Conservation (phyloP, 2,888 invertebrate genomes). For the Tupiocoris notatus region DNA sequence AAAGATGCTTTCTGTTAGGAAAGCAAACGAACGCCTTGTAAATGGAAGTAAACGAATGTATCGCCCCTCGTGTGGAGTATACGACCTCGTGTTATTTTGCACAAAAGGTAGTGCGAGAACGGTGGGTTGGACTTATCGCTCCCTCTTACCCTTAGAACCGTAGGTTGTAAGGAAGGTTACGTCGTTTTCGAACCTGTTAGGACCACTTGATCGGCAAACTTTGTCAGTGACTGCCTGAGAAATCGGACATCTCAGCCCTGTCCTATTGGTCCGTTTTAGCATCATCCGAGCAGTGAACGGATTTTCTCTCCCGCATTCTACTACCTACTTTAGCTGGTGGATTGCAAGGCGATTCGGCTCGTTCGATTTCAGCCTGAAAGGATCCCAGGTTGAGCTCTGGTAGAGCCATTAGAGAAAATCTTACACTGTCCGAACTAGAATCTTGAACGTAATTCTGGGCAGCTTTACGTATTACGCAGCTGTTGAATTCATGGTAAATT, state of each 20-base stretch:
- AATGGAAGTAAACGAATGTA: neutral
- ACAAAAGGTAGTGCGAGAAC: neutral
- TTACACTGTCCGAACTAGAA: no score
- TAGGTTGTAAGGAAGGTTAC: neutral
- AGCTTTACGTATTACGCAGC: no score
- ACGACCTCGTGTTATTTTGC: neutral
- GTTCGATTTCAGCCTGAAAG: no score
- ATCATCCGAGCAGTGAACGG: neutral
- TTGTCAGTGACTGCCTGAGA: neutral
- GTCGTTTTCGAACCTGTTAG: neutral
- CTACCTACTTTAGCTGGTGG: neutral
- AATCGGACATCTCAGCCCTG: neutral
- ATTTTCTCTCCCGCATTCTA: neutral
- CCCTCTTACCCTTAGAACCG: neutral
- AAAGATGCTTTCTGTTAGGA: neutral
- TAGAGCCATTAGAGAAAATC: no score
- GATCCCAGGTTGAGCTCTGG: no score
- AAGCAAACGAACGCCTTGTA: neutral
- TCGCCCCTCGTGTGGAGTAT: neutral
- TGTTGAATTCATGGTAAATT: no score
- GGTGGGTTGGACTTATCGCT: neutral
- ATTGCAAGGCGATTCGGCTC: neutral
- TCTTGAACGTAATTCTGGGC: no score
- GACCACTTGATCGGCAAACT: neutral
- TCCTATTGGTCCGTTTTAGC: neutral